A percentile compares a stretch with the other conserved stretches of the same genome.
phyloP scores from a whole-genome alignment of 2,888 invertebrate species.

The Phasia obesa region DNA sequence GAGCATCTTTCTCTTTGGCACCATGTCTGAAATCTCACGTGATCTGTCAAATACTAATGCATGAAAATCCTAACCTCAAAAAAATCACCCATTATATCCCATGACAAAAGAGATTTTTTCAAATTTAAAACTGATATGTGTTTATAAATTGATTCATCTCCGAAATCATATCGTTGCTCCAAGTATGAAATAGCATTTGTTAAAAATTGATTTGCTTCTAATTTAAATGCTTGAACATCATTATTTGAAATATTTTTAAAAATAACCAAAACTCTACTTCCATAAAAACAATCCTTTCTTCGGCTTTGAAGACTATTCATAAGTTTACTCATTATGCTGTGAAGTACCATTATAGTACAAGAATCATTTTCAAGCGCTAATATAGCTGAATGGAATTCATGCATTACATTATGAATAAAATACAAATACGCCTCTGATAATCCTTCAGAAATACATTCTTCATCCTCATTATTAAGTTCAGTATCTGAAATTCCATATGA shows the following conservation, averaged over 20 bases:
- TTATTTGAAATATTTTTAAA: conserved; percentile 31
- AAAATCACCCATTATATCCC: no score
- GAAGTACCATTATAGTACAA: conserved; percentile 47
- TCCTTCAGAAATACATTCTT: conserved; percentile 37
- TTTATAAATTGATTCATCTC: conserved; percentile 51
- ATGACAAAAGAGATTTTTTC: conserved; percentile 49
- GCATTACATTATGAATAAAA: conserved; percentile 45
- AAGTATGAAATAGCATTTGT: conserved; percentile 14
- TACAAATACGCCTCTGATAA: conserved; percentile 28
- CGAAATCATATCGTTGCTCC: conserved; percentile 36
- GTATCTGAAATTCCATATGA: conserved; percentile 42
- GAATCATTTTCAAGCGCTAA: conserved; percentile 54
- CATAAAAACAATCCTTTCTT: conserved; percentile 49
- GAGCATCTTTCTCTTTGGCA: no score
- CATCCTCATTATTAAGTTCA: conserved; percentile 19
- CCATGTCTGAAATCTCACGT: no score
- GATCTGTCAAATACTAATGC: no score
- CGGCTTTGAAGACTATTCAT: conserved; percentile 29
- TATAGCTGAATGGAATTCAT: conserved; percentile 48
- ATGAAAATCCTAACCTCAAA: no score
- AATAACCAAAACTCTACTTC: conserved; percentile 48
- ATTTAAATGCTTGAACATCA: conserved; percentile 30
- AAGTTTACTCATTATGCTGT: conserved; percentile 50
- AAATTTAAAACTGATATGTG: conserved; percentile 50
- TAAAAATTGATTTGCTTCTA: conserved; percentile 34